Evolutionary conservation across 2,888 invertebrate species (phyloP).

Genomic region (Nephrotoma flavescens): DNA sequence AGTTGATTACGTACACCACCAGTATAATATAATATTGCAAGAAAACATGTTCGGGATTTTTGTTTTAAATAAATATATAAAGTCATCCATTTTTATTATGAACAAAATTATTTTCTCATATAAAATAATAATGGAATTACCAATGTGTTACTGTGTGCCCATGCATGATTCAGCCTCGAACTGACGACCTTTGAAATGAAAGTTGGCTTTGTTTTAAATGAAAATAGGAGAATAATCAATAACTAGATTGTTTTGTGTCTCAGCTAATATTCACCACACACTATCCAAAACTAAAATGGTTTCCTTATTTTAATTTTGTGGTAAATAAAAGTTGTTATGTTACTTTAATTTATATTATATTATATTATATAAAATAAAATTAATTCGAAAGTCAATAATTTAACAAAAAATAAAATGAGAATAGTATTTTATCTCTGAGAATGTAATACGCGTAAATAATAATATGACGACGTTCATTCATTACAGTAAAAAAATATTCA

Average conservation of each 20-base stretch:
- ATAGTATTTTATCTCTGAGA: neutral
- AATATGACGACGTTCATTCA: neutral
- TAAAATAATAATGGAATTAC: neutral
- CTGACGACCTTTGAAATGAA: constrained; percentile 2
- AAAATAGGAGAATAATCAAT: neutral
- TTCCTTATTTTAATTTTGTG: neutral
- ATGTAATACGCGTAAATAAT: neutral
- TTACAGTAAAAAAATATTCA: neutral
- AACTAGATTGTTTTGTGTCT: neutral
- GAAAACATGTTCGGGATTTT: neutral
- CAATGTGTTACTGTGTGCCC: neutral
- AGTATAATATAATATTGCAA: neutral
- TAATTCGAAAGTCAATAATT: neutral
- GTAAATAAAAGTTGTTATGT: neutral
- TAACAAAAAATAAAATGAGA: neutral
- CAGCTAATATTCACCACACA: neutral
- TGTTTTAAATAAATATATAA: neutral
- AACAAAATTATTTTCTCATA: neutral
- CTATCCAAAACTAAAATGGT: neutral
- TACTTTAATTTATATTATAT: neutral
- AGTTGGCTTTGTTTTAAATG: constrained; percentile 11
- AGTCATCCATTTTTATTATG: neutral
- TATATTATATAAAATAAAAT: neutral
- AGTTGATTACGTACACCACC: neutral
- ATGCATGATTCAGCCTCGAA: neutral